Evolutionary conservation across 1,140 invertebrate species (phyloP), one percentile per base, ranked within the genome.

Genomic region (Holotrichia oblita): DNA sequence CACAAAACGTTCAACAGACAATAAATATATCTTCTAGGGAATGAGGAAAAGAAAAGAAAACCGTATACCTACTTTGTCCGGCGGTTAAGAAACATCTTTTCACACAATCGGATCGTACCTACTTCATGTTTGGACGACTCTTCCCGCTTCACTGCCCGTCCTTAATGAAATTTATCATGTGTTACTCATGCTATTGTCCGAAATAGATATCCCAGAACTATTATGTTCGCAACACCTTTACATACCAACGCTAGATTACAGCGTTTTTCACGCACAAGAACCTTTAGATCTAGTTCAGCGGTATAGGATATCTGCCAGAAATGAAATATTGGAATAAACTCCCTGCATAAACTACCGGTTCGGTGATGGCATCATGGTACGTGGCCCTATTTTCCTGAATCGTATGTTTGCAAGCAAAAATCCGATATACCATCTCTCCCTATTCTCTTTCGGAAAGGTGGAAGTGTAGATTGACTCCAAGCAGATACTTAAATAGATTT

Each of bases 101-200:
- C 75, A 76, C 75, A 76, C 42, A 76, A 44, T 55, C 41, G 3
- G 17, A 55, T 55, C 4, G 17, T 55, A 55, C 75, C 75, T 42
- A 48, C 75, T 55, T 42, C 27, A 34, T 55, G 75, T 76, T 81
- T 82, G 77, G 80, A 78, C 79, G 83, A 82, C 81, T 83, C 79
- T 83, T 82, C 77, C 64, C 78, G 81, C 81, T 44, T 83, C 79
- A 77, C 64, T 78, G 82, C 73, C 76, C 78, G 79, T 80, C 73
- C 77, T 81, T 81, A 83, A 84, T 83, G 81, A 83, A 84, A 84
- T 84, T 84, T 84, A 84, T 84, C 82, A 83, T 83, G 83, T 84
- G 82, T 83, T 83, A 79, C 81, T 82, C 75, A 79, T 80, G 76
- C 76, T 73, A 78, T 81, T 84, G 82, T 81, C 78, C 73, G 74